These are phyloP conservation scores for Cottus gobio DNA, from an alignment of 2,113 vertebrate species.

Conservation along the genomic window DNA sequence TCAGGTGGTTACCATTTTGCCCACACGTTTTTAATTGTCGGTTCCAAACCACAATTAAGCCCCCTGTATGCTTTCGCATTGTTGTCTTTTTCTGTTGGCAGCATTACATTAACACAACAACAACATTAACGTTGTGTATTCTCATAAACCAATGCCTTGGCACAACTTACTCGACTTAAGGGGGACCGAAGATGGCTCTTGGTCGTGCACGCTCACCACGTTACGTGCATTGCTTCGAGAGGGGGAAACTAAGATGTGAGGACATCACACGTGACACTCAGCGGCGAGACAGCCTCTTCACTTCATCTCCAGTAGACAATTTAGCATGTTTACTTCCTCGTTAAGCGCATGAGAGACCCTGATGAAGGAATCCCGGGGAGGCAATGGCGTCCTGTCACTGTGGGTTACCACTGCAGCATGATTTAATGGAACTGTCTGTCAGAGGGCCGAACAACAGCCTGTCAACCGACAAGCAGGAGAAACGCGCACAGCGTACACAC, in stretches of 20 bases:
- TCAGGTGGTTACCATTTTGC: background rate
- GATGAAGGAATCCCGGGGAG: conserved; percentile 77
- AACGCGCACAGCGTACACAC: conserved; percentile 27
- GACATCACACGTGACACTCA: conserved; percentile 47
- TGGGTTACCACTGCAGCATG: conserved; percentile 74
- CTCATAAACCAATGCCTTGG: background rate
- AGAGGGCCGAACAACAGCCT: conserved; percentile 73
- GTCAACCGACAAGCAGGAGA: conserved; percentile 65
- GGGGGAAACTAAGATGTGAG: conserved; percentile 7
- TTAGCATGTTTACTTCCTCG: conserved; percentile 82
- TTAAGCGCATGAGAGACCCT: conserved; percentile 78
- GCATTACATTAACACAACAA: conserved; percentile 4
- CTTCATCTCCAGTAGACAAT: conserved; percentile 75
- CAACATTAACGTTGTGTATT: conserved; percentile 41
- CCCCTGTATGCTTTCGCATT: background rate
- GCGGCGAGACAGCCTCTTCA: conserved; percentile 55
- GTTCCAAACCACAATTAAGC: conserved; percentile 1
- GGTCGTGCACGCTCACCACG: background rate
- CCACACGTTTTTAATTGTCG: background rate
- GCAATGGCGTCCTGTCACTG: conserved; percentile 76
- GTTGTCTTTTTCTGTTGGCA: background rate
- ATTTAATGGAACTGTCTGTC: conserved; percentile 85
- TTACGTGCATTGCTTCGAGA: conserved; percentile 14
- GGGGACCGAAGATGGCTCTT: background rate
- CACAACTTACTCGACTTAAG: conserved; percentile 20